Conservation (phyloP, 1,140 invertebrate species). For the Ostrea edulis region DNA sequence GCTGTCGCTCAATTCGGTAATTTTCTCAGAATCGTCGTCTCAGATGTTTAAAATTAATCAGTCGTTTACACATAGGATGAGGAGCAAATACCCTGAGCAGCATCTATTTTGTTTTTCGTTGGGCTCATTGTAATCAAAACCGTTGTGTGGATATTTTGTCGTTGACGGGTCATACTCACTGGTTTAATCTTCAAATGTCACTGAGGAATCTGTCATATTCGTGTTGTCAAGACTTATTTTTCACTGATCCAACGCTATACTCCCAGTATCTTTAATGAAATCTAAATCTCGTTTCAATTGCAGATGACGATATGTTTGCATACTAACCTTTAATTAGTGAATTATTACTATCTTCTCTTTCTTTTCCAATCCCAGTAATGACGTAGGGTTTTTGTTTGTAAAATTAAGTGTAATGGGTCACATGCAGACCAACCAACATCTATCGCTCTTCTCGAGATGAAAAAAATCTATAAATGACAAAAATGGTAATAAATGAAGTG, state of each 20-base stretch:
- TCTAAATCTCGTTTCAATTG: too few relatives aligned
- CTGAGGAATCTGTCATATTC: too few relatives aligned
- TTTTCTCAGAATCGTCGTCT: neutral
- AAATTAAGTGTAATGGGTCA: neutral
- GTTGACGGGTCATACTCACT: too few relatives aligned
- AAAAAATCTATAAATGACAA: slow-evolving; percentile 33
- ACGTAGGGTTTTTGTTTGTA: neutral
- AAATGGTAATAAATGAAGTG: neutral
- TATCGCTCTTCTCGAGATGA: neutral
- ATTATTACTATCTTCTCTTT: too few relatives aligned
- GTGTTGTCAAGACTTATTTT: too few relatives aligned
- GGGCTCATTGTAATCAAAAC: neutral
- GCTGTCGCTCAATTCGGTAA: too few relatives aligned
- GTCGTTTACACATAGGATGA: neutral
- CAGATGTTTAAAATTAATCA: neutral
- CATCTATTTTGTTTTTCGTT: neutral
- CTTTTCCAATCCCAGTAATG: too few relatives aligned
- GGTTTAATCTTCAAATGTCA: too few relatives aligned
- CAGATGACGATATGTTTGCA: too few relatives aligned
- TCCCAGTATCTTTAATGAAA: too few relatives aligned
- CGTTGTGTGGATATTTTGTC: neutral
- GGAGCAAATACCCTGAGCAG: neutral
- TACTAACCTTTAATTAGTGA: too few relatives aligned
- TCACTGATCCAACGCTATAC: too few relatives aligned
- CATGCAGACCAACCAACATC: neutral